Conservation (phyloP, 1,140 invertebrate species). For the Heterodera schachtii region DNA sequence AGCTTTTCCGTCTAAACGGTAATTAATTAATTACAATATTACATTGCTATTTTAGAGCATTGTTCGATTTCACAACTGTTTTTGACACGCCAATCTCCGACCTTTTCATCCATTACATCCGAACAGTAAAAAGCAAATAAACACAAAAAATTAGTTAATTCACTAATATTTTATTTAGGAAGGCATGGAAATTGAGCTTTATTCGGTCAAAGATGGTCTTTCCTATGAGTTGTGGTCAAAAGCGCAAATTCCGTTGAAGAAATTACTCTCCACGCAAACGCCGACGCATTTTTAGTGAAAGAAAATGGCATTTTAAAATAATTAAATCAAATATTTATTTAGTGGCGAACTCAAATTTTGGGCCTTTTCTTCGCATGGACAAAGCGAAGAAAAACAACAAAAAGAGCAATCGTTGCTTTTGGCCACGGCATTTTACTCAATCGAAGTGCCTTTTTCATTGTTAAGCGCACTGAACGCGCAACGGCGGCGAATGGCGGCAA, state of each 20-base stretch:
- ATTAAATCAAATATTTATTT: background rate
- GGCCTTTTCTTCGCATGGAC: background rate
- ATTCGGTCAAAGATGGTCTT: constrained; percentile 14
- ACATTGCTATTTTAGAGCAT: constrained; percentile 34
- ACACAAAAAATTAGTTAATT: too few species aligned
- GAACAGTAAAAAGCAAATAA: constrained; percentile 48
- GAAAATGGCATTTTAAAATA: background rate
- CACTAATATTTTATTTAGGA: constrained; percentile 16
- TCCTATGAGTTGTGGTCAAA: constrained; percentile 23
- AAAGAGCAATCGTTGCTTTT: constrained; percentile 15
- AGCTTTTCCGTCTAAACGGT: too few species aligned
- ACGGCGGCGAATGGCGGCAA: constrained; percentile 34
- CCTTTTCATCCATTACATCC: constrained; percentile 58
- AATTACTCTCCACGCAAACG: constrained; percentile 31
- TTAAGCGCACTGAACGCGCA: constrained; percentile 49
- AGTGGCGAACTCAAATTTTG: constrained; percentile 26
- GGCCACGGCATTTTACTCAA: constrained; percentile 36
- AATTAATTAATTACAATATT: background rate
- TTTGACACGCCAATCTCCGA: constrained; percentile 61
- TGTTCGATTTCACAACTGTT: constrained; percentile 48
- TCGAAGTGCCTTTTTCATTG: constrained; percentile 46
- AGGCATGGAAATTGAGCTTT: constrained; percentile 30
- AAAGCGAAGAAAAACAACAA: constrained; percentile 7
- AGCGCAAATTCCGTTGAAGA: constrained; percentile 30
- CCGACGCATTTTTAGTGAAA: constrained; percentile 20